A percentile compares a stretch with the other conserved stretches of the same genome.
Evolutionary conservation across 2,888 invertebrate species (phyloP).

Genomic region (Sarcophaga subvicina): DNA sequence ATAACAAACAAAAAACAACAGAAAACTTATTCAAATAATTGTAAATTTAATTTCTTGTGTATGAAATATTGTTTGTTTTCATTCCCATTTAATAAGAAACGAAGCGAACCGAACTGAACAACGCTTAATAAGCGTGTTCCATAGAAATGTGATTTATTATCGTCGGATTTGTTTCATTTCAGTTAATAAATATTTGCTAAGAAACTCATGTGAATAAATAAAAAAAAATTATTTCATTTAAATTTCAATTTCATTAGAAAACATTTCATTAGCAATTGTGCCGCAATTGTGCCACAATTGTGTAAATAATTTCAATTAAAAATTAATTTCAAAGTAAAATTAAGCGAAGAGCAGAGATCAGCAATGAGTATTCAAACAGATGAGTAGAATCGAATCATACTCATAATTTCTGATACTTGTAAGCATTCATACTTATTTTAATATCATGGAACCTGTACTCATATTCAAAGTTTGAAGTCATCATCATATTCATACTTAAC

Average conservation of each 20-base stretch:
- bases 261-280: background rate
- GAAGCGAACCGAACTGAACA: too few species aligned
- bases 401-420: too few species aligned
- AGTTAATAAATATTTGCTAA: constrained; percentile 1
- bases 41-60: background rate
- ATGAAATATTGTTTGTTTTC: background rate
- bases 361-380: too few species aligned
- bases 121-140: constrained; percentile 8
- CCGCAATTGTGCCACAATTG: background rate
- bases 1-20: too few species aligned
- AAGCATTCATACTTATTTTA: too few species aligned
- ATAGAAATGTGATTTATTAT: background rate
- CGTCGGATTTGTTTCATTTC: background rate
- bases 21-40: too few species aligned
- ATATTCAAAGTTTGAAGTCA: too few species aligned
- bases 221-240: background rate
- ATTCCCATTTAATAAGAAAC: background rate
- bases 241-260: background rate
- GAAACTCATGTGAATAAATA: background rate
- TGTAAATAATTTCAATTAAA: background rate
- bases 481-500: too few species aligned
- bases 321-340: too few species aligned
- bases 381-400: too few species aligned
- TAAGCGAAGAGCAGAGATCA: too few species aligned
- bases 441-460: too few species aligned